phyloP scores from a whole-genome alignment of 2,797 vertebrate species.

The Trachops cirrhosus region DNA sequence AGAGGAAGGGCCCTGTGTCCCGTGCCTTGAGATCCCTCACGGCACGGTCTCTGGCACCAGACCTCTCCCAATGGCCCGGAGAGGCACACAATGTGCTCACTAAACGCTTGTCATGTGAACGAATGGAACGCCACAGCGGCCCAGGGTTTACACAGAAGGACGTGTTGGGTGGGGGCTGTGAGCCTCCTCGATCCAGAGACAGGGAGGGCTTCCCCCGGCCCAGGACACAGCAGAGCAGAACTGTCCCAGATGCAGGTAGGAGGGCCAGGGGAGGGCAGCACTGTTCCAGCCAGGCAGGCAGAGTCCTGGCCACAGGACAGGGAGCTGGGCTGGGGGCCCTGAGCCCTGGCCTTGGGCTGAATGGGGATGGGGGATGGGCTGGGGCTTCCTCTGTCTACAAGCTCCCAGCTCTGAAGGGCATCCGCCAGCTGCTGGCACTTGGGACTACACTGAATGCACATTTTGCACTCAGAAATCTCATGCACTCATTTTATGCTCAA shows the following conservation, averaged over 20 bases:
- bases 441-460: neutral
- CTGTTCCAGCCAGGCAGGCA: no score
- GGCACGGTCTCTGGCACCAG: neutral
- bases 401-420: neutral
- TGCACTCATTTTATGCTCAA: neutral
- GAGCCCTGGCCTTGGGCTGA: neutral
- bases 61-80: no score
- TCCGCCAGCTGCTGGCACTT: neutral
- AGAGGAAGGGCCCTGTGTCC: neutral
- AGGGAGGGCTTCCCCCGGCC: neutral
- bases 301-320: neutral
- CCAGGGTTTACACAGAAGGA: neutral
- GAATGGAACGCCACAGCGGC: neutral
- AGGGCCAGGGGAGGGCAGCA: neutral
- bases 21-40: neutral
- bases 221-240: neutral
- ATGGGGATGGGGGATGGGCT: neutral
- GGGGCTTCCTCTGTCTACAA: neutral
- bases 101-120: fast-evolving
- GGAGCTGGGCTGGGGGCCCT: neutral
- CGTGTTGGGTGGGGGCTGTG: neutral
- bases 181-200: neutral
- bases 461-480: neutral
- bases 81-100: neutral
- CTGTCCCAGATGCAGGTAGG: neutral